Evolutionary conservation across 1,140 invertebrate species (phyloP).

Genomic region (Drosophila quadrilineata): DNA sequence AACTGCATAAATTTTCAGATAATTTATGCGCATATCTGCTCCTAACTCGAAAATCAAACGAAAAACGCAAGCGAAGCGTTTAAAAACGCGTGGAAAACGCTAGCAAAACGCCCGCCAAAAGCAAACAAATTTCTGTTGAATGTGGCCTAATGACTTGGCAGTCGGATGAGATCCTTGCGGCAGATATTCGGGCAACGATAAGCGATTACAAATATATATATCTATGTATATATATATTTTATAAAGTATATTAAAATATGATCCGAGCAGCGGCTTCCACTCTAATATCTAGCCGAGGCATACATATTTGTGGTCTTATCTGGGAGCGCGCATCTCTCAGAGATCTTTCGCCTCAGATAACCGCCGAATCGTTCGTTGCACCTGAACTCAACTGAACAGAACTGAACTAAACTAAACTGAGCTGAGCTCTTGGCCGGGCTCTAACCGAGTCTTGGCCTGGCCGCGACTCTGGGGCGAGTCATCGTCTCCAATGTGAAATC

Average conservation of each 20-base stretch:
- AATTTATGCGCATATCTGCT: conserved; percentile 63
- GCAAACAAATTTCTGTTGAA: conserved; percentile 16
- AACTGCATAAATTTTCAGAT: conserved; percentile 55
- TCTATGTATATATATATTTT: too few species aligned
- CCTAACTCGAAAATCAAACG: neutral
- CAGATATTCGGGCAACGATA: conserved; percentile 26
- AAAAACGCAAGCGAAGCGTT: neutral
- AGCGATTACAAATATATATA: conserved; percentile 56
- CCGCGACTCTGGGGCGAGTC: conserved; percentile 23
- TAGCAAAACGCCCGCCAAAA: conserved; percentile 15
- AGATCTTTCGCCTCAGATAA: conserved; percentile 54
- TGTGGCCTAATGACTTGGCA: conserved; percentile 66
- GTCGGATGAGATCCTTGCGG: conserved; percentile 34
- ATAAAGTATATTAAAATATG: conserved; percentile 66
- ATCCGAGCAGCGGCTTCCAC: conserved; percentile 2
- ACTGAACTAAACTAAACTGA: too few species aligned
- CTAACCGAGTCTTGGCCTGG: neutral
- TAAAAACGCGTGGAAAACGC: conserved; percentile 2
- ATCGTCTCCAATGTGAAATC: conserved; percentile 59
- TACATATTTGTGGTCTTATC: conserved; percentile 54
- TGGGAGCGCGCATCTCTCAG: conserved; percentile 60
- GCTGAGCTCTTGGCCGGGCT: too few species aligned
- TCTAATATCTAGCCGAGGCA: conserved; percentile 14
- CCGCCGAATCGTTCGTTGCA: neutral
- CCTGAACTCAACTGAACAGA: too few species aligned